phyloP scores from a whole-genome alignment of 92 coral and sea anemone genomes.

The Desmophyllum pertusum region DNA sequence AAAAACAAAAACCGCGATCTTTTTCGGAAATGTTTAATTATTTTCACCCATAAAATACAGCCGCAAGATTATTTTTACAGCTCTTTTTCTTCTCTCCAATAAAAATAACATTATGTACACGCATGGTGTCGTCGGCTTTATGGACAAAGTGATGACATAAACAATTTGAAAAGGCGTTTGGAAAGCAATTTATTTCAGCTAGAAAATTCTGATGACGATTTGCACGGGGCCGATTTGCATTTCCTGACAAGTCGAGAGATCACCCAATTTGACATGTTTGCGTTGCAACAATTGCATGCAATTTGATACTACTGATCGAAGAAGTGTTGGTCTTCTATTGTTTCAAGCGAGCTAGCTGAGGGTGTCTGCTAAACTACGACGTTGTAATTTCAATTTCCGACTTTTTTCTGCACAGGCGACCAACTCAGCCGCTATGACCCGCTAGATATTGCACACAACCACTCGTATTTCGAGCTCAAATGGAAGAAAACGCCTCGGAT shows the following conservation, averaged over 20 bases:
- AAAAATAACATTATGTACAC: too few species aligned
- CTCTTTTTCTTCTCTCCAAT: neutral
- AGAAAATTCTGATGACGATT: neutral
- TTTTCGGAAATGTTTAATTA: neutral
- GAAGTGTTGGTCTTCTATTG: neutral
- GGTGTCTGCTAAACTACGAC: neutral
- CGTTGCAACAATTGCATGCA: neutral
- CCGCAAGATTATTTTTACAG: neutral
- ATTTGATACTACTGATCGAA: neutral
- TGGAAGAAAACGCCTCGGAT: conserved; percentile 18
- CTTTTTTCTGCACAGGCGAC: conserved; percentile 18
- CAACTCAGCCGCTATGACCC: neutral
- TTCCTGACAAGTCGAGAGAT: neutral
- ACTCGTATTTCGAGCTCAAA: conserved; percentile 2
- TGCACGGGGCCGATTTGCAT: neutral
- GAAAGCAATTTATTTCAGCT: neutral
- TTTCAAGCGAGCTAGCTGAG: neutral
- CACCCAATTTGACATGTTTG: conserved; percentile 1
- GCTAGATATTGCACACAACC: neutral
- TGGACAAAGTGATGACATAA: neutral
- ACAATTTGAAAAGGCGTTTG: neutral
- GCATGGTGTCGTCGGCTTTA: too few species aligned
- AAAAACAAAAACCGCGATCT: neutral
- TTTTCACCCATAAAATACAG: too few species aligned
- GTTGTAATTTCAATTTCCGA: neutral